phyloP scores from a whole-genome alignment of 1,140 invertebrate species.

The Drosophila kanapiae region DNA sequence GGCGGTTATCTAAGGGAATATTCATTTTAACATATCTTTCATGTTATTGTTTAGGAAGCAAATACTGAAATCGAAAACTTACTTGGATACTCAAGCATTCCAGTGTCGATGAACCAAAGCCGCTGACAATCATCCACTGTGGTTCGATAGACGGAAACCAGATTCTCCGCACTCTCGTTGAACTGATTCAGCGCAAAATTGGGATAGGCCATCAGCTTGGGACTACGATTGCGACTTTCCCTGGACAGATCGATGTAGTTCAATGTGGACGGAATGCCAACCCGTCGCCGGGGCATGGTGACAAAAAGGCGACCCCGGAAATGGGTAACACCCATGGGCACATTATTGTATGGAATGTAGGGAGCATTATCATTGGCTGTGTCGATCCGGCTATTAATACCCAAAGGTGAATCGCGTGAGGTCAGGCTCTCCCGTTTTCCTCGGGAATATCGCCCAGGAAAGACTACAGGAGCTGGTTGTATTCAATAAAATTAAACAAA shows the following conservation, averaged over 20 bases:
- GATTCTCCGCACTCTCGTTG: constrained; percentile 79
- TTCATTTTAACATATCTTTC: too few species aligned
- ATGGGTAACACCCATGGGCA: constrained; percentile 90
- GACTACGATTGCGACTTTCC: constrained; percentile 85
- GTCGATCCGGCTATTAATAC: constrained; percentile 27
- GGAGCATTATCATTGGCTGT: constrained; percentile 14
- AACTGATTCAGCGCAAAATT: constrained; percentile 87
- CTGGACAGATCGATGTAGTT: constrained; percentile 88
- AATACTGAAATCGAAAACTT: constrained; percentile 4
- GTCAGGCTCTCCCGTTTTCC: constrained; percentile 56
- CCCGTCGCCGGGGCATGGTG: constrained; percentile 89
- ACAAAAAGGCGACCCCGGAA: constrained; percentile 90
- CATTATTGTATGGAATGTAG: constrained; percentile 88
- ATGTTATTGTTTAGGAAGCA: too few species aligned
- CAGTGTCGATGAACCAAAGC: constrained; percentile 92
- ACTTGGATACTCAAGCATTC: constrained; percentile 85
- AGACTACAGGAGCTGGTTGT: constrained; percentile 53
- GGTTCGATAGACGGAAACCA: constrained; percentile 89
- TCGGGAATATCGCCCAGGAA: constrained; percentile 44
- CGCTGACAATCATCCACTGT: constrained; percentile 89
- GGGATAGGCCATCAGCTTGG: constrained; percentile 89
- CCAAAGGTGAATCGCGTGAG: constrained; percentile 48
- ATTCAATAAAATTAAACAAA: not conserved
- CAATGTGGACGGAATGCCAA: constrained; percentile 89
- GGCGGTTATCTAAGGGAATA: constrained; percentile 85